phyloP scores from a whole-genome alignment of 2,797 vertebrate species.

The Podargus strigoides region DNA sequence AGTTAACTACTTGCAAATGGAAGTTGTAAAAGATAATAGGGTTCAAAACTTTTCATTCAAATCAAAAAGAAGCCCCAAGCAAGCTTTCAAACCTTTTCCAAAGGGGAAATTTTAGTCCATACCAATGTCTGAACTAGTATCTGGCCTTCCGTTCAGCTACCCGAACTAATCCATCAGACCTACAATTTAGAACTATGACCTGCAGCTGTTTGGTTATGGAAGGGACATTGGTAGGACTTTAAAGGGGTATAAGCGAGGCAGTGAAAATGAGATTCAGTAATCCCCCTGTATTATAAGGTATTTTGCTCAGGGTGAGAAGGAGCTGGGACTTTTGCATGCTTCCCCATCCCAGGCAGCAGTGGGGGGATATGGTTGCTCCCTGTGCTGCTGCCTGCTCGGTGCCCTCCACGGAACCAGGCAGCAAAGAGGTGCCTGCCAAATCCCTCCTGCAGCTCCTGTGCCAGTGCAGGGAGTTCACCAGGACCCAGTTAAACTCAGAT shows the following conservation, averaged over 20 bases:
- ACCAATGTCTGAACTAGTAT: neutral
- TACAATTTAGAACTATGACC: conserved; percentile 28
- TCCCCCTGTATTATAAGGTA: conserved; percentile 5
- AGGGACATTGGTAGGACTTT: neutral
- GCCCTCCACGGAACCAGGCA: neutral
- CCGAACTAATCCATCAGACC: conserved; percentile 9
- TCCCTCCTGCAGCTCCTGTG: neutral
- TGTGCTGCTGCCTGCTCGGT: neutral
- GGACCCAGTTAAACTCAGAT: neutral
- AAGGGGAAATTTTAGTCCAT: conserved; percentile 12
- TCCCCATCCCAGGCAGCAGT: neutral
- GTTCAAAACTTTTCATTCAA: conserved; percentile 4
- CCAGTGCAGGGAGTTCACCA: neutral
- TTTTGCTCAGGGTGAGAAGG: conserved; percentile 20
- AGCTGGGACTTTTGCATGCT: neutral
- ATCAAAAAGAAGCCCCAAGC: neutral
- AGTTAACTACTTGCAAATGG: conserved; percentile 18
- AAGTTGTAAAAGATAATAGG: conserved; percentile 6
- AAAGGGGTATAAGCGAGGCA: neutral
- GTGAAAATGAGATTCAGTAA: conserved; percentile 35
- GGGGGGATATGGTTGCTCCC: fast-evolving
- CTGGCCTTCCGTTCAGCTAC: conserved; percentile 6
- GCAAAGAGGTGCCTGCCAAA: neutral
- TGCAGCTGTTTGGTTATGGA: conserved; percentile 28
- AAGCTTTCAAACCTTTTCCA: neutral